Percentiles rank a stretch among this genome's conserved stretches.
phyloP scores from a whole-genome alignment of 2,113 vertebrate species.

The Oryzias curvinotus region DNA sequence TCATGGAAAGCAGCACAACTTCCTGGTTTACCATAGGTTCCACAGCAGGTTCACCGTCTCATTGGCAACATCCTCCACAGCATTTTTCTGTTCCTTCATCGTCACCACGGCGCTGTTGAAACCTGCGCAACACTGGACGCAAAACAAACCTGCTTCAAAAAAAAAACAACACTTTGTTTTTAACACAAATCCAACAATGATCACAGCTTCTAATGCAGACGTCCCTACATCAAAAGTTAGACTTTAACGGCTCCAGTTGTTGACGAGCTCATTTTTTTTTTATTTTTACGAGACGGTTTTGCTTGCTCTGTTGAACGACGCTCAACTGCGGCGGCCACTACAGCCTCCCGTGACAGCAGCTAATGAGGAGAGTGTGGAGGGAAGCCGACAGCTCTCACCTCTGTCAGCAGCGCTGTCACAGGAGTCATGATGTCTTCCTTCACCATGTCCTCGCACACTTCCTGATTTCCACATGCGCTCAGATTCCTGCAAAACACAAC shows the following conservation, averaged over 20 bases:
- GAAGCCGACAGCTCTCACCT: slow-evolving; percentile 78
- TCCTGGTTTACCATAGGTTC: slow-evolving; percentile 89
- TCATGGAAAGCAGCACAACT: neutral
- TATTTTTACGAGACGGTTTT: too few relatives aligned
- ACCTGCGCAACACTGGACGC: slow-evolving; percentile 81
- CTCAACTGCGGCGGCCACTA: slow-evolving; percentile 3
- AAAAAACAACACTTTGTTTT: neutral
- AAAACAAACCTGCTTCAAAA: slow-evolving; percentile 5
- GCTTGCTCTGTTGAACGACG: slow-evolving; percentile 2
- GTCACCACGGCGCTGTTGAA: slow-evolving; percentile 73
- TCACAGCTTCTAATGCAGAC: too few relatives aligned
- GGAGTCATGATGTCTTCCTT: slow-evolving; percentile 92
- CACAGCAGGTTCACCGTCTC: slow-evolving; percentile 93
- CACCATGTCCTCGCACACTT: slow-evolving; percentile 96
- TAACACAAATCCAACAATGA: neutral
- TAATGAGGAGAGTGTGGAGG: slow-evolving; percentile 38
- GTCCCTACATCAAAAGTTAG: too few relatives aligned
- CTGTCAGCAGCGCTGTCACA: slow-evolving; percentile 86
- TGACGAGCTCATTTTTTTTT: too few relatives aligned
- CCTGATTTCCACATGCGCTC: slow-evolving; percentile 92
- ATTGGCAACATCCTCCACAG: slow-evolving; percentile 85
- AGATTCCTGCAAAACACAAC: slow-evolving; percentile 82
- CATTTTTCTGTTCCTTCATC: slow-evolving; percentile 75
- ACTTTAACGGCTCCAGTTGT: too few relatives aligned
- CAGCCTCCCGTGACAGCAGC: slow-evolving; percentile 10